Evolutionary conservation across 2,888 invertebrate genomes (phyloP), one percentile per base, ranked within the genome.

Genomic region (Drosophila nr. perissopoda): DNA sequence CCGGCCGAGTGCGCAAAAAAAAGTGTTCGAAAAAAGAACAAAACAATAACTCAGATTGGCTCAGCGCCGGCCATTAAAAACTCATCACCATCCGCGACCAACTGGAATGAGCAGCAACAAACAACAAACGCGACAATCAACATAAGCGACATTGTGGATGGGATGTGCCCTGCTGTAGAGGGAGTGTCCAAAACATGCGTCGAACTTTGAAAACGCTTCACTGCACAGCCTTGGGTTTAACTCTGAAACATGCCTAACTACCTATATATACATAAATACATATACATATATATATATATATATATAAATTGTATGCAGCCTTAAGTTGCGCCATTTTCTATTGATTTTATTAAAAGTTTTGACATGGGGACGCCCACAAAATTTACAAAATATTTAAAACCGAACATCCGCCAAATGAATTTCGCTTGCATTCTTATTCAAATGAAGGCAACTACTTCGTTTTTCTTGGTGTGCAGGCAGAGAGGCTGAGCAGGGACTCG

Each of bases 371-470:
- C 87, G 90, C 87, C 87, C 87, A 90, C 87, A 89, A 87, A 86
- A 87, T 87, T 83, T 87, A 83, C 90, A 86, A 90, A 87, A 87
- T 90, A 87, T 87, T 89, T 89, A 80, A 90, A 88, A 86, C 89
- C 87, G 59, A 90, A 76, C 83, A 87, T 85, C 86, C 90, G 90
- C 76, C 74, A 80, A 80, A 71, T 60, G 49, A 69, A 80, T 69
- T 71, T 56, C 52, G 29, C 31, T 36, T 49, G 45, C 71, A 88
- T 80, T 90, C 79, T 87, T 79, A 89, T 85, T 89, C 69, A 90
- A 87, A 87, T 87, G 29, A 16, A 7, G 40, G 18, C 33, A 48
- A 45, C 21, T 13, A 7, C n/a, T 45, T 45, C 1, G 1, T 45
- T 40, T 13, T 56, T 5, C 27, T 49, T 45, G 21, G 27, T 49